Evolutionary conservation across 2,113 vertebrate genomes (phyloP), one percentile per base, ranked within the genome.

Genomic region (Alligator sinensis): DNA sequence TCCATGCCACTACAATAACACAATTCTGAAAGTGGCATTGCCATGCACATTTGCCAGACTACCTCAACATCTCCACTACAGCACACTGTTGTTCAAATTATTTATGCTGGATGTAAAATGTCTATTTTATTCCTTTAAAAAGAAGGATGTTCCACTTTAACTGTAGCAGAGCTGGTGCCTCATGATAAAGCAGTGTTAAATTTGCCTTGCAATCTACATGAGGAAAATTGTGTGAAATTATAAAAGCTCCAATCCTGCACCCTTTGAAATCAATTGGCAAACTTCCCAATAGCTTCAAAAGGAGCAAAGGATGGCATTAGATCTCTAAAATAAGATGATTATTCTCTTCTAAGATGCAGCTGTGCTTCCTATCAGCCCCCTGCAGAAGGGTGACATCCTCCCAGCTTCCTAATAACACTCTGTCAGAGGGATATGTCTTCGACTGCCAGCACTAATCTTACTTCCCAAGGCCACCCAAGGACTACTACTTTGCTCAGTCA

Each of bases 331-430:
- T 68, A 28, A 14, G 0, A 83, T 90, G 60, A 90, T 68, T 68
- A 25, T 57, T 92, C 87, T 80, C 63, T 93, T 87, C 77, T 80
- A 63, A 94, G 79, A n/a, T 87, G 47, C n/a, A 82, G 85, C 84
- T 60, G 13, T 18, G 87, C 77, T 96, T 95, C 82, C 79, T 86
- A 86, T 91, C 86, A 93, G 84, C 34, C 70, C 70, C 82, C 59
- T 63, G 28, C 86, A 95, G 89, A 83, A 94, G 18, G 28, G 79
- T 68, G 59, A 77, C 1, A 0, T 74, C 84, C 28, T 84, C 88
- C 61, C 61, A 75, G 27, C 70, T 91, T 92, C 57, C 9, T 77
- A 82, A 59, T 74, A 86, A 85, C 9, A 92, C 5, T 55, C 15
- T 55, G 27, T 85, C 74, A 77, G 1, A 63, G 61, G 82, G 92